Base-by-base conservation (phyloP, 2,797 vertebrate genomes). In the Lemur catta region DNA sequence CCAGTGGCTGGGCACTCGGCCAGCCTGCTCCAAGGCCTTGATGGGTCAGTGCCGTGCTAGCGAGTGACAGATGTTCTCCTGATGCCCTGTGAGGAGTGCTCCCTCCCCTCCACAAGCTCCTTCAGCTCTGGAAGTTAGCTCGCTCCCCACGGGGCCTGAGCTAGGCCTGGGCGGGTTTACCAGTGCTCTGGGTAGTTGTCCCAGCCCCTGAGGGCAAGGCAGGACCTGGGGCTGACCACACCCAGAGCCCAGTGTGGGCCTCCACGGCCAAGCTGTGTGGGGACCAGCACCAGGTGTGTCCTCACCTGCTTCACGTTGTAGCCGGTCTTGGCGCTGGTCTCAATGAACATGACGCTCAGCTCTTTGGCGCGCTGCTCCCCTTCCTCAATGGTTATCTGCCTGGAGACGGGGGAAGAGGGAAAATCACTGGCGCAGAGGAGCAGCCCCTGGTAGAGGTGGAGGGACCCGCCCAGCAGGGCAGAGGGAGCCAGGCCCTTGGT, bases 261-360 rank as follows among this genome's bases (percentile, higher is more conserved):
- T 26, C 22, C 2, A 1, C 10, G 35, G 22, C 28, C 17, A 14
- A 14, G 81, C 33, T 0, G 6, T 26, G 14, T 33, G 0, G 1
- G 88, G 41, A n/a, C 30, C 1, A 0, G 74, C 0, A 15, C 26
- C 24, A 26, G 12, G n/a, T 2, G 4, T 0, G 0, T 48, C 90
- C 97, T 99, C 97, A 99, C 99, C 99, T 99, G 99, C 98, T 99
- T 99, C 98, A 99, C 99, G 30, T 99, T 99, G 98, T 99, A 99
- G 91, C 99, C 99, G 0, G 99, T 99, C 98, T 99, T 99, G 50
- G 99, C 99, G 7, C 99, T 99, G 97, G 99, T 99, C 98, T 99
- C 99, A 15, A 99, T 99, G 98, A 99, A 99, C 99, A 99, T 99
- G 98, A 99, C 99, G 1, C 98, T 99, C 97, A 99, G 98, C 94